Conservation (phyloP, 2,797 vertebrate genomes). For the Muscicapa striata region DNA sequence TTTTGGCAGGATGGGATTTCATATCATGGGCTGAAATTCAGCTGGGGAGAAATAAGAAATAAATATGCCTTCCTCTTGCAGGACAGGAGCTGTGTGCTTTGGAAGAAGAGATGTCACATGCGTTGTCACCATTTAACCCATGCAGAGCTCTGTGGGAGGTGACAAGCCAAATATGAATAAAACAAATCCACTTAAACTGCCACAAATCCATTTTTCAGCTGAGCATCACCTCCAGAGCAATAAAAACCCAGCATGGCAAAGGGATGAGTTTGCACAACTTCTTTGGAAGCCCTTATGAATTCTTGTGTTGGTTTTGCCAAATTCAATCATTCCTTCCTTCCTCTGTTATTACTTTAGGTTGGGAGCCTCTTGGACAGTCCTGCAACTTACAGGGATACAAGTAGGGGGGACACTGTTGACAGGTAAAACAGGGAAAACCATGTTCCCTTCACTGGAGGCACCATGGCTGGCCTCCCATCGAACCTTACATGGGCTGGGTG, state of each 20-base stretch:
- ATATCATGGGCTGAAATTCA: accelerated
- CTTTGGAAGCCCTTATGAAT: neutral
- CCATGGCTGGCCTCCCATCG: neutral
- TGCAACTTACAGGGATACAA: neutral
- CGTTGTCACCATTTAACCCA: neutral
- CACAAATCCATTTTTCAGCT: neutral
- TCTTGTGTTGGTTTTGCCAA: neutral
- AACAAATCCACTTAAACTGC: neutral
- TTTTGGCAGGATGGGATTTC: neutral
- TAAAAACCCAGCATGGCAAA: neutral
- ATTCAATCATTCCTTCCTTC: neutral
- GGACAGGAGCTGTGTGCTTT: neutral
- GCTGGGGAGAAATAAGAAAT: neutral
- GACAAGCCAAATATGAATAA: neutral
- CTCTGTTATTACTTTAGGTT: neutral
- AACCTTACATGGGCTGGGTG: neutral
- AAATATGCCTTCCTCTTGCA: neutral
- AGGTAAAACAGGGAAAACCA: neutral
- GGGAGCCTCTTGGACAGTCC: neutral
- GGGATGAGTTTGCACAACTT: neutral
- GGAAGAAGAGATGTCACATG: neutral
- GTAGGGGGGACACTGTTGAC: neutral
- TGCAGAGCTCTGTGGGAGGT: neutral
- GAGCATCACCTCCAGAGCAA: neutral
- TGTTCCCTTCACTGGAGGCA: neutral